phyloP scores from a whole-genome alignment of 2,113 vertebrate genomes.

The Bos indicus region DNA sequence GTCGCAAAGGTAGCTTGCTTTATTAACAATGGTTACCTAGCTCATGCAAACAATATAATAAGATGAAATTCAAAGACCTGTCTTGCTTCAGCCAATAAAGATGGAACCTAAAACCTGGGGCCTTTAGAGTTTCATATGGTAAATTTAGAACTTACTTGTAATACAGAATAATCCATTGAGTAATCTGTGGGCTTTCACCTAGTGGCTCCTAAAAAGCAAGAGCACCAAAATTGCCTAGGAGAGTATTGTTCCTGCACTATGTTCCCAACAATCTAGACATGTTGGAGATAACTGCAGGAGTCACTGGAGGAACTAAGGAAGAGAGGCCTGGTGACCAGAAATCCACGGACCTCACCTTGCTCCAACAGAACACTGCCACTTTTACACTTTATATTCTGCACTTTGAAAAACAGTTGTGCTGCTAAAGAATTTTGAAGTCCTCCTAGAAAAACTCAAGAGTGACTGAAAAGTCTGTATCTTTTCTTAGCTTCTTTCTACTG shows the following conservation, averaged over 20 bases:
- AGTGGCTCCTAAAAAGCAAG: background rate
- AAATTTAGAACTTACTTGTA: background rate
- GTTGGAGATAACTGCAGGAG: background rate
- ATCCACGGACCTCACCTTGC: background rate
- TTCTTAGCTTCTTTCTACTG: constrained; percentile 14
- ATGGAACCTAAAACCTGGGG: background rate
- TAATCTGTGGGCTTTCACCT: background rate
- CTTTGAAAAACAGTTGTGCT: background rate
- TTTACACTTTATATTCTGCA: background rate
- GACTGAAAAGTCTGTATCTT: background rate
- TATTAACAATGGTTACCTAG: background rate
- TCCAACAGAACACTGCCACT: background rate
- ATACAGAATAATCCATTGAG: background rate
- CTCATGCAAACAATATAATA: background rate
- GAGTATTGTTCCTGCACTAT: background rate
- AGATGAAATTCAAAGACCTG: constrained; percentile 2
- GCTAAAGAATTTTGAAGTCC: background rate
- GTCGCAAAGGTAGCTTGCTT: background rate
- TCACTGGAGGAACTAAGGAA: background rate
- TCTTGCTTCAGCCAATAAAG: constrained; percentile 5
- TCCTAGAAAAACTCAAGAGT: background rate
- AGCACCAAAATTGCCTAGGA: background rate
- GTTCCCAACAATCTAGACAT: background rate
- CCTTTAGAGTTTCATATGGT: background rate
- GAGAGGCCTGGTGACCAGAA: background rate